phyloP scores from a whole-genome alignment of 2,797 vertebrate species.

The Cossypha polioptera region DNA sequence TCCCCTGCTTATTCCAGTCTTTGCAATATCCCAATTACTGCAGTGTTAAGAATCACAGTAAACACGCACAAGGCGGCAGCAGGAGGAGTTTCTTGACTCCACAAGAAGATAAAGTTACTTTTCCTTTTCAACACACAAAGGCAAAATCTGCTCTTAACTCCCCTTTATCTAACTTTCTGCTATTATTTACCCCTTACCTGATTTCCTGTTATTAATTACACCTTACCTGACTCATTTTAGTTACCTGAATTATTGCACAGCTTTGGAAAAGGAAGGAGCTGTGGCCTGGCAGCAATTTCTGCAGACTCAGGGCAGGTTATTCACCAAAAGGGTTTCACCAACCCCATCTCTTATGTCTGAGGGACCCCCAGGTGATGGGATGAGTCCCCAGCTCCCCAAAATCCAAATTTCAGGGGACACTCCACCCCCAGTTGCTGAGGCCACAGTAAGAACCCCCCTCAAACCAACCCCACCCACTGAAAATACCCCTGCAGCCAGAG shows the following conservation, averaged over 20 bases:
- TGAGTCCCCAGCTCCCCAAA: rapidly evolving
- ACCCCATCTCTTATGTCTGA: background rate
- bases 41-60: background rate
- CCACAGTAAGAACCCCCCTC: background rate
- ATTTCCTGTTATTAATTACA: background rate
- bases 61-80: background rate
- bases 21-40: background rate
- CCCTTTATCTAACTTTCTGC: background rate
- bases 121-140: background rate
- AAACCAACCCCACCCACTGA: background rate
- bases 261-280: background rate
- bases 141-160: background rate
- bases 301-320: background rate
- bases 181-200: background rate
- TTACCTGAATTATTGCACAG: background rate
- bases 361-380: background rate
- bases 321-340: background rate
- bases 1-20: background rate
- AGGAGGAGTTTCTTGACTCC: background rate
- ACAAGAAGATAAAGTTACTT: background rate
- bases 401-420: background rate
- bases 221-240: background rate
- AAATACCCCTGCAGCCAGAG: background rate
- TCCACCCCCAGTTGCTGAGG: background rate
- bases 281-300: background rate